Percentiles rank a stretch among this genome's conserved stretches.
These are phyloP conservation scores for Celastrina argiolus DNA, from an alignment of 2,888 invertebrate genomes.

Conservation along the genomic window DNA sequence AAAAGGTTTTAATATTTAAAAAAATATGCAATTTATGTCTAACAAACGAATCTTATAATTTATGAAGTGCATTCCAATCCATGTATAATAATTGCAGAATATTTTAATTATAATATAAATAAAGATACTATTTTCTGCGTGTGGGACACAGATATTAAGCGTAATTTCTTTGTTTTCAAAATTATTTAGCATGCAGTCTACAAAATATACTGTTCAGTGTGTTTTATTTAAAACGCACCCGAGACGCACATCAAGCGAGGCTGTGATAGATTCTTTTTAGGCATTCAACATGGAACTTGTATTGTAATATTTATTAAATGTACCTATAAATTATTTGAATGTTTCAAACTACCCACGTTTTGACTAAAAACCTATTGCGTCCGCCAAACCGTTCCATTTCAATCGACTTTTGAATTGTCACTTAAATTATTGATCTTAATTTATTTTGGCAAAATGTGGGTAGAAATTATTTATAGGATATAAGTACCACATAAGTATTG, in stretches of 20 bases:
- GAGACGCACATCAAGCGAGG: slow-evolving; percentile 68
- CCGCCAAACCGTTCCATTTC: background rate
- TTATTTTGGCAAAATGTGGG: slow-evolving; percentile 8
- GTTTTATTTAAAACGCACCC: slow-evolving; percentile 43
- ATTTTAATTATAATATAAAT: background rate
- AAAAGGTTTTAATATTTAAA: background rate
- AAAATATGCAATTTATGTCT: background rate
- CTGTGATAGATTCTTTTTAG: slow-evolving; percentile 67
- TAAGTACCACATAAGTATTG: slow-evolving; percentile 68
- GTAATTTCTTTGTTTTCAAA: slow-evolving; percentile 19
- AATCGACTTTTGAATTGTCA: background rate
- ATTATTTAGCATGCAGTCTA: slow-evolving; percentile 39
- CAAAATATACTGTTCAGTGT: slow-evolving; percentile 35
- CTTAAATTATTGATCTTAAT: background rate
- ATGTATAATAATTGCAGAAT: background rate
- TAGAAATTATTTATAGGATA: slow-evolving; percentile 31
- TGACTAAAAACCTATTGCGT: slow-evolving; percentile 1
- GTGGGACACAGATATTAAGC: background rate
- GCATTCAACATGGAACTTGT: slow-evolving; percentile 45
- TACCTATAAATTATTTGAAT: slow-evolving; percentile 29
- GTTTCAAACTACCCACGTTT: slow-evolving; percentile 3
- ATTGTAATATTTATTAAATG: slow-evolving; percentile 52
- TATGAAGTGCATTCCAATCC: background rate
- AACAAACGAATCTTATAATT: background rate
- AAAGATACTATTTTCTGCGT: no score